Base-by-base conservation (phyloP, 2,797 vertebrate genomes). In the Ptychobarbus kaznakovi region DNA sequence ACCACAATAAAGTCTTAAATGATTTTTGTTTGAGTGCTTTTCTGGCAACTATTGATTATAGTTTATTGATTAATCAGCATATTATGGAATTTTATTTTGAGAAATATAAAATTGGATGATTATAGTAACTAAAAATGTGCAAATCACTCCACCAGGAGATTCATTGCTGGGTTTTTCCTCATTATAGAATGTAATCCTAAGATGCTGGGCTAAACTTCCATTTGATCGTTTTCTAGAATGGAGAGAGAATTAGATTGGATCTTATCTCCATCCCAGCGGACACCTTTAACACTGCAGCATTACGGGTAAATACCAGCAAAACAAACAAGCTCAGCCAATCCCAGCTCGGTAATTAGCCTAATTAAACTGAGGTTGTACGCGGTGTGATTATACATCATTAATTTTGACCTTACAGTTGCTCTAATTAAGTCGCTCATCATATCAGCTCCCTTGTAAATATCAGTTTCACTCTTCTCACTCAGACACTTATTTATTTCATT, bases 221-320 rank as follows among this genome's bases (percentile, higher is more conserved):
- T 77, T 53, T 70, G 75, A 78, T 84, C 53, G 40, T 70, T 70
- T 78, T 3, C 66, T 68, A 38, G 61, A 66, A 68, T 63, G n/a
- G 46, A n/a, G n/a, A 76, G 61, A 77, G 83, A 49, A 74, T 82
- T 42, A 69, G 74, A 83, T 63, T 7, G 12, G 63, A 32, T 63
- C 56, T 74, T 61, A 65, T 80, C 76, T 63, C 49, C 35, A 80
- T 81, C 86, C 83, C 70, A 4, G 35, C 12, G 51, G 73, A 76
- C 65, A 73, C 53, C 66, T 58, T 85, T 61, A 70, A 83, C 65
- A 49, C 42, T 20, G 44, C 82, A 87, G 81, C 81, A 87, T 75
- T 89, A 87, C 87, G 63, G 78, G 72, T 88, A 88, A 91, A 91
- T 84, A 89, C 86, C 75, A 85, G 74, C 80, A 88, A 78, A 89